Evolutionary conservation across 2,888 invertebrate species (phyloP), one percentile per base, ranked within the genome.

Genomic region (Crematogaster levior): DNA sequence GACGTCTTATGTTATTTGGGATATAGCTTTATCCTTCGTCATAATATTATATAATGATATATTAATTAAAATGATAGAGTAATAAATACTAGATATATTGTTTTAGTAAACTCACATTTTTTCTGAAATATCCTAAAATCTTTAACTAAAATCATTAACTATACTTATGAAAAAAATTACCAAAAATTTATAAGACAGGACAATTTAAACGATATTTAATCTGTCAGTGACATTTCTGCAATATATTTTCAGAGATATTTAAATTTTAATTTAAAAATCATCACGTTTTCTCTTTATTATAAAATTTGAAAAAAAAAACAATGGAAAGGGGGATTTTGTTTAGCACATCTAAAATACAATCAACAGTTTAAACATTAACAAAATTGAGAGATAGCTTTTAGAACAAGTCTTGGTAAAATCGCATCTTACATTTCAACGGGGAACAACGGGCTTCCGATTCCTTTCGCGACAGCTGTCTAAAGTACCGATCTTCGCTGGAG

Each of bases 331-430:
- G 3, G 18, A 24, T 79, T 68, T 56, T 56, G 43, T 34, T 68
- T 56, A 21, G 40, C 15, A 43, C 34, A n/a, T 3, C 43, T 30
- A 43, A 63, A 56, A 12, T 68, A 68, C 37, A 56, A 65, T 4
- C 27, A 53, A 56, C 68, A 56, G 43, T 56, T 79, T 21, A 56
- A 63, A 63, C 61, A 24, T 9, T 63, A 63, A 40, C 40, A 68
- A 68, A 79, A 79, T 79, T 46, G 43, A 79, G 68, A 79, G 77
- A 46, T 79, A 79, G 56, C 77, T 79, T 79, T 79, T 79, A 79
- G 34, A n/a, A n/a, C 56, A 21, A 12, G 77, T 51, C 77, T 77
- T 68, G 30, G 56, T 68, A 79, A 79, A 46, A 79, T 79, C 34
- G 43, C 43, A 56, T 77, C 79, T 82, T 63, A 70, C 70, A 63